These are phyloP conservation scores for Myotis pilosus DNA, from an alignment of 2,797 vertebrate genomes.

Conservation along the genomic window DNA sequence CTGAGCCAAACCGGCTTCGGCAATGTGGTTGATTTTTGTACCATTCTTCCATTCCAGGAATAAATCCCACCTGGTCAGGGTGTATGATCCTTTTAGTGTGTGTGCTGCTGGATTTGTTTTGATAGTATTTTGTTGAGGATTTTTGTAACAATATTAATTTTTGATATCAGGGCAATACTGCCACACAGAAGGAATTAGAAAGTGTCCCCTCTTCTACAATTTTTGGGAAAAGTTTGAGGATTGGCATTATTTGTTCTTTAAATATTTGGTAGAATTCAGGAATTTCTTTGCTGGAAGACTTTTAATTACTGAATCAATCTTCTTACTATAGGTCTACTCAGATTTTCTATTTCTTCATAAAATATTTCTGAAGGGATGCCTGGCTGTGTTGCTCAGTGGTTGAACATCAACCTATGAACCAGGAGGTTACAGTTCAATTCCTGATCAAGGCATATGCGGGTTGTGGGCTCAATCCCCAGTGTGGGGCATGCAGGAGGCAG, in stretches of 20 bases:
- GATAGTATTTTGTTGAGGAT: neutral
- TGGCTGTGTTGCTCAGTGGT: too few species aligned
- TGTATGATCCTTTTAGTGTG: neutral
- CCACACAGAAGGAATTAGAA: neutral
- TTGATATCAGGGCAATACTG: neutral
- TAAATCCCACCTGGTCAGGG: neutral
- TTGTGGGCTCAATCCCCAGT: too few species aligned
- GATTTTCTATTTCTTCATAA: neutral
- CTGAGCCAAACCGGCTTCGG: too few species aligned
- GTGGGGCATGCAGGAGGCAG: too few species aligned
- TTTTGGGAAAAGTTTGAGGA: neutral
- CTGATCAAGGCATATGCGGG: too few species aligned
- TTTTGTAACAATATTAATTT: neutral
- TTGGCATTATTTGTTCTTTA: neutral
- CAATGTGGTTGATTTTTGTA: neutral
- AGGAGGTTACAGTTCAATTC: too few species aligned
- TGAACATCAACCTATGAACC: too few species aligned
- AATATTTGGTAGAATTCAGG: neutral
- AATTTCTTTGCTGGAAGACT: neutral
- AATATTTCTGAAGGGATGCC: neutral
- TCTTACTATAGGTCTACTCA: neutral
- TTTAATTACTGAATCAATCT: neutral
- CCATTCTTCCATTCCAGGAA: neutral
- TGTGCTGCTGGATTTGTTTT: neutral
- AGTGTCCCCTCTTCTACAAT: neutral